These are phyloP conservation scores for Trachymyrmex septentrionalis DNA, from an alignment of 1,140 invertebrate genomes.

Conservation along the genomic window DNA sequence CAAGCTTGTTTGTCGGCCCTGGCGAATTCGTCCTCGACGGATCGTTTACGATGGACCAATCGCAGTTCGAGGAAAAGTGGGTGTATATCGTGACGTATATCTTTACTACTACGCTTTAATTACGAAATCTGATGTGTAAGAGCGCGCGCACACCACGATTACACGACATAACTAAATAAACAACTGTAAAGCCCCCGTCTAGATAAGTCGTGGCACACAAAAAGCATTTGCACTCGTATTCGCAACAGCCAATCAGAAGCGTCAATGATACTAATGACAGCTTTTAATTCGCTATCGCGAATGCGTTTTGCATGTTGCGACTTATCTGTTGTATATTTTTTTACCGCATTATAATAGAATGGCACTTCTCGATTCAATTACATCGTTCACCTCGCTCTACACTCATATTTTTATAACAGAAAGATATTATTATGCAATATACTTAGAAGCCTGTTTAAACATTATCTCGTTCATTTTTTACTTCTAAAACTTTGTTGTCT, in stretches of 20 bases:
- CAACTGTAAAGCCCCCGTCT: not conserved
- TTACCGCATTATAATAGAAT: not conserved
- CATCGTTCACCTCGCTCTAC: not conserved
- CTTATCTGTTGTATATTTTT: not conserved
- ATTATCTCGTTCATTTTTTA: not conserved
- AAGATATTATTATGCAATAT: not conserved
- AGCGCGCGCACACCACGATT: not conserved
- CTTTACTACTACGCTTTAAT: constrained; percentile 38
- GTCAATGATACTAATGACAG: too few relatives aligned
- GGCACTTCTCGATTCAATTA: not conserved
- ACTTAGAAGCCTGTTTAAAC: not conserved
- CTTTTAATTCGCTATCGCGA: too few relatives aligned
- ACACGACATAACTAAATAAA: not conserved
- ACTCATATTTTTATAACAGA: constrained; percentile 3
- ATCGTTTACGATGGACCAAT: constrained; percentile 33
- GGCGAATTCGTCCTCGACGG: not conserved
- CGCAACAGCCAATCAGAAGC: too few relatives aligned
- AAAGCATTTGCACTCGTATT: too few relatives aligned
- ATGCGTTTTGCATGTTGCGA: too few relatives aligned
- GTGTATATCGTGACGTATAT: constrained; percentile 37
- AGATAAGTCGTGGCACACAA: too few relatives aligned
- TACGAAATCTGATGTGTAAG: constrained; percentile 41
- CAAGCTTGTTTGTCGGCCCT: constrained; percentile 42
- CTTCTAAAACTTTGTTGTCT: not conserved
- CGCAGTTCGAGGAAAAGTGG: not conserved